phyloP scores from a whole-genome alignment of 2,113 vertebrate genomes.

The Pangasianodon gigas region DNA sequence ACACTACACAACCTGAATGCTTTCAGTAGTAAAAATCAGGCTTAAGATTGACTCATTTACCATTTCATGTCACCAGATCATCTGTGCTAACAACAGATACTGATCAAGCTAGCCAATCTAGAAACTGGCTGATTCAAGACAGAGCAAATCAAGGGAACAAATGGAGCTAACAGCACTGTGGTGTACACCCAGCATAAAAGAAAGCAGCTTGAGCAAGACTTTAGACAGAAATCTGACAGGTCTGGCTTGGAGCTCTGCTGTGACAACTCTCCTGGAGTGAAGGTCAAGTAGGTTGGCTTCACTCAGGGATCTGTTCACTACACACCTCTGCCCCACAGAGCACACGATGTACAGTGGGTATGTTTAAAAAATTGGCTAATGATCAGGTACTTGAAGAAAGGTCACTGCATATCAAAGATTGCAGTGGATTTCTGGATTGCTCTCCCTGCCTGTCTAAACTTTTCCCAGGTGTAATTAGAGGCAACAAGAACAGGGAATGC shows the following conservation, averaged over 20 bases:
- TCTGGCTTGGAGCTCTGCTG: not conserved
- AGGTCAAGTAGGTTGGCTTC: constrained; percentile 37
- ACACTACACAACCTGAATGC: not conserved
- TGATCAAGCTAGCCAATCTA: not conserved
- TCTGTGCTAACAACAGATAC: not conserved
- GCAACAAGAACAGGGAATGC: constrained; percentile 7
- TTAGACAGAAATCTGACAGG: constrained; percentile 8
- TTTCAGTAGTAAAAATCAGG: not conserved
- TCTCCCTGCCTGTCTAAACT: not conserved
- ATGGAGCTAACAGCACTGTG: not conserved
- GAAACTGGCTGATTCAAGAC: not conserved
- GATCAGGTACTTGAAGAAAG: constrained; percentile 53
- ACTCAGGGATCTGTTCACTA: not conserved
- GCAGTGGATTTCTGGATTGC: not conserved
- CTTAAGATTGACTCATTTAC: not conserved
- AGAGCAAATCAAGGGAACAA: not conserved
- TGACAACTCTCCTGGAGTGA: constrained; percentile 5
- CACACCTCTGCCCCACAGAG: not conserved
- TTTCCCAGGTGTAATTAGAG: constrained; percentile 3
- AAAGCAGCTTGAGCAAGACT: not conserved
- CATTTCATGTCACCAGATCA: not conserved
- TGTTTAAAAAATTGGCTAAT: constrained; percentile 43
- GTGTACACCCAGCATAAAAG: not conserved
- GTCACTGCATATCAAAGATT: constrained; percentile 53
- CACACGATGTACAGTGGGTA: not conserved